Conservation (phyloP, 2,113 vertebrate species). For the Ictidomys tridecemlineatus region DNA sequence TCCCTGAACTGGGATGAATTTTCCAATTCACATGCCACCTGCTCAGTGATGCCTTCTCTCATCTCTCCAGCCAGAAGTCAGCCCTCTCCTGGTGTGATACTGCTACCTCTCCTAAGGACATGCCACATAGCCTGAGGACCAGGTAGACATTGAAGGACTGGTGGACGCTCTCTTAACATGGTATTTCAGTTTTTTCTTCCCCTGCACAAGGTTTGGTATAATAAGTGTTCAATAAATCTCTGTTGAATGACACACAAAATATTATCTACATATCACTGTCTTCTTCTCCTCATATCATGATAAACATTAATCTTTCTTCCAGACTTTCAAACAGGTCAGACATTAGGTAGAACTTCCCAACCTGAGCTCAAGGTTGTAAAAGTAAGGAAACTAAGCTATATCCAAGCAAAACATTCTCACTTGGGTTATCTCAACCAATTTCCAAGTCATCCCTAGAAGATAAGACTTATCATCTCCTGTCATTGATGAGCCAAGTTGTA, state of each 20-base stretch:
- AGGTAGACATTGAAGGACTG: not conserved
- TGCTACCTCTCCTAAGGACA: not conserved
- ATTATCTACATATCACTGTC: not conserved
- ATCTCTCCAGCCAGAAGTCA: conserved; percentile 11
- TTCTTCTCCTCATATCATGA: not conserved
- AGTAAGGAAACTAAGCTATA: not conserved
- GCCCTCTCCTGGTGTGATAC: not conserved
- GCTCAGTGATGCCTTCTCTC: not conserved
- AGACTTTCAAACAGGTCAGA: not conserved
- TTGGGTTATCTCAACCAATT: not conserved
- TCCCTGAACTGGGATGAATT: not conserved
- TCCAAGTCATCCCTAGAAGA: not conserved
- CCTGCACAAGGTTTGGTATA: not conserved
- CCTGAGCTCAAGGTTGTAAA: not conserved
- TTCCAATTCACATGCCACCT: not conserved
- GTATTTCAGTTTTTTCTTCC: not conserved
- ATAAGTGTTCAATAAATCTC: not conserved
- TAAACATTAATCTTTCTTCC: not conserved
- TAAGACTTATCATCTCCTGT: not conserved
- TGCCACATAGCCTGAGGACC: not conserved
- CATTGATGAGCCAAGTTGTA: not conserved
- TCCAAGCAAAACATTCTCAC: not conserved
- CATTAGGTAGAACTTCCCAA: not conserved
- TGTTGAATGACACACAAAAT: not conserved
- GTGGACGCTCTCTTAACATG: no score